Evolutionary conservation across 2,113 vertebrate species (phyloP), one percentile per base, ranked within the genome.

Genomic region (Austrofundulus limnaeus): DNA sequence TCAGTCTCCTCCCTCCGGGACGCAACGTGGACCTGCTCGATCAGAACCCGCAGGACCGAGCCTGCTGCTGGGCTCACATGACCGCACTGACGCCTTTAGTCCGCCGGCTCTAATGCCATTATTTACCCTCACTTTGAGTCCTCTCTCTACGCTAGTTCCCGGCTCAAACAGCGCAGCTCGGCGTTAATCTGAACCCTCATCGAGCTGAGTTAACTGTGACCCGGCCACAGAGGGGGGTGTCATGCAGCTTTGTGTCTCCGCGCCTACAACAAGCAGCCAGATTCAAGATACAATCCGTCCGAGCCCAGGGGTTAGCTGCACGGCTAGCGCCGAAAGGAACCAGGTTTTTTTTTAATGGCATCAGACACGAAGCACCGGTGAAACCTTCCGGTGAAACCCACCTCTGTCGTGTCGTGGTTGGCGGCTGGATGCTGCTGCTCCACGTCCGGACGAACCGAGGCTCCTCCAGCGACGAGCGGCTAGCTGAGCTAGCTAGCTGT

Each of bases 401-500:
- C 85, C 83, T 75, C 61, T 64, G 38, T 46, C 66, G 34, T 11
- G 54, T 41, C 48, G 31, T 8, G 31, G 17, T 68, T 38, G 46
- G 17, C 41, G 25, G 38, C 16, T 39, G 53, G 38, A 19, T 1
- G 28, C 20, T 49, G 47, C 13, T 20, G 46, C 42, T 55, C 4
- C 72, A 66, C 72, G 24, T 31, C 25, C 17, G 31, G 25, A 39
- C 23, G 57, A 31, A 41, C 11, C 2, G 1, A 49, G 53, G 37
- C 39, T 67, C 42, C 56, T 12, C 37, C 3, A 47, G 59, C 55
- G 42, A 49, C 70, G 25, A 51, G 31, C 39, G 55, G 62, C 38
- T 72, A 55, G 49, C 61, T 25, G n/a, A 28, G 19, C 23, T 47
- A 53, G 77, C 65, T 74, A 66, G 81, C 73, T 39, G 17, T 16